A percentile compares a stretch with the other conserved stretches of the same genome.
Conservation (phyloP, 2,888 invertebrate genomes). For the Trissolcus japonicus region DNA sequence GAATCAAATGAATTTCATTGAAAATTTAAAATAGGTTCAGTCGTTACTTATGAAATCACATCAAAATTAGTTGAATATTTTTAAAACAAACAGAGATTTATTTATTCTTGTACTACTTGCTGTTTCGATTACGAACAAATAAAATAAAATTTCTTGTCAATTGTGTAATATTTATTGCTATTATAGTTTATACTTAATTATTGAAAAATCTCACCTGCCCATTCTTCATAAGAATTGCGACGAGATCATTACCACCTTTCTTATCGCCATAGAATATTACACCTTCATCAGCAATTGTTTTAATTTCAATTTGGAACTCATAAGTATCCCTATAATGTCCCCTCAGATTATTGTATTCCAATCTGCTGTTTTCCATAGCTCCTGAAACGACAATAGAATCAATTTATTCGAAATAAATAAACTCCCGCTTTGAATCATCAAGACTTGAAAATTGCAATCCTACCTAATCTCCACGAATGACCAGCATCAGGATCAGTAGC, state of each 20-base stretch:
- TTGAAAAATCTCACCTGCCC: constrained; percentile 80
- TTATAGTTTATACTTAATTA: not conserved
- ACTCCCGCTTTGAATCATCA: not conserved
- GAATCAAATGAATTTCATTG: too few species aligned
- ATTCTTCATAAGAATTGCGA: constrained; percentile 85
- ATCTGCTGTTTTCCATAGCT: constrained; percentile 82
- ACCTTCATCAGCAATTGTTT: constrained; percentile 86
- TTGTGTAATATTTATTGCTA: too few species aligned
- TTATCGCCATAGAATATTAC: constrained; percentile 90
- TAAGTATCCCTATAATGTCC: constrained; percentile 82
- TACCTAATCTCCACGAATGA: constrained; percentile 82
- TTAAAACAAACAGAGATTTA: constrained; percentile 2
- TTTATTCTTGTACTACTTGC: constrained; percentile 1
- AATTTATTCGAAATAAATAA: not conserved
- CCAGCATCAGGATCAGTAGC: constrained; percentile 77
- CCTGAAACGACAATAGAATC: constrained; percentile 75
- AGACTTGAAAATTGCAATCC: constrained; percentile 56
- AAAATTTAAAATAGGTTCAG: too few species aligned
- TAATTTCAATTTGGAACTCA: constrained; percentile 87
- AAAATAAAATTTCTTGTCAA: too few species aligned
- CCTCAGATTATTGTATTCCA: constrained; percentile 81
- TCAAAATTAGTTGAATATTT: too few species aligned
- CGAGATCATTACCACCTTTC: constrained; percentile 81
- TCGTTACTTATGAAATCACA: too few species aligned
- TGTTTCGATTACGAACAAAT: too few species aligned